A percentile compares a stretch with the other conserved stretches of the same genome.
These are phyloP conservation scores for Chiloscyllium plagiosum DNA, from an alignment of 2,113 vertebrate species.

Conservation along the genomic window DNA sequence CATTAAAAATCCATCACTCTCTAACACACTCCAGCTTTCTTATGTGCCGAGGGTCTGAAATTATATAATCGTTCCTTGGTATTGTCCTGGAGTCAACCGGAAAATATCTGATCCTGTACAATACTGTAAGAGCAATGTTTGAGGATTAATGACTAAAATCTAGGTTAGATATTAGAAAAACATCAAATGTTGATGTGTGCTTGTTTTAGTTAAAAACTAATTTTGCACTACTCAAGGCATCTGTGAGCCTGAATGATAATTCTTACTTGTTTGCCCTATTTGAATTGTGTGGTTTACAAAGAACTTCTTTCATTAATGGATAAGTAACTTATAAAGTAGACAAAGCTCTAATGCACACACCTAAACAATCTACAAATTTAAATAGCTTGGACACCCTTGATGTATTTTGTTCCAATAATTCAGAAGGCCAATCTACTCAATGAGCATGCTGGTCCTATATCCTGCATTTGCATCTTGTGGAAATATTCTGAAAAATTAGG, in stretches of 20 bases:
- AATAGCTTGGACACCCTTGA: not conserved
- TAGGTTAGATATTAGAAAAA: not conserved
- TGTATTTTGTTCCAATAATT: not conserved
- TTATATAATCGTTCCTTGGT: not conserved
- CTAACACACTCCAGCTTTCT: not conserved
- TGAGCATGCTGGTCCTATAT: not conserved
- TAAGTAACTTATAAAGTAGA: not conserved
- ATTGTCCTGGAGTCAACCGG: not conserved
- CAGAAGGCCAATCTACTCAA: not conserved
- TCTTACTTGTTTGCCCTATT: not conserved
- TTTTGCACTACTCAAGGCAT: not conserved
- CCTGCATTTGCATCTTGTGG: not conserved
- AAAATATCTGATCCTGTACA: constrained; percentile 4
- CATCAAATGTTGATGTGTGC: not conserved
- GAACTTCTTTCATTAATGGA: not conserved
- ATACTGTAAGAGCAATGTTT: not conserved
- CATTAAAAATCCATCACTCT: not conserved
- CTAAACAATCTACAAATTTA: not conserved
- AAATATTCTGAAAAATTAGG: not conserved
- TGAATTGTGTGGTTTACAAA: not conserved
- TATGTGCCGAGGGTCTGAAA: not conserved
- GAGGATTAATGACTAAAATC: not conserved
- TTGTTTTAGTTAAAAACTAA: not conserved
- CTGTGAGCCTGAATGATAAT: not conserved
- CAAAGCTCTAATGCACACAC: not conserved